Percentiles rank a stretch among this genome's conserved stretches.
Evolutionary conservation across 2,113 vertebrate species (phyloP).

Genomic region (Tachycineta bicolor): DNA sequence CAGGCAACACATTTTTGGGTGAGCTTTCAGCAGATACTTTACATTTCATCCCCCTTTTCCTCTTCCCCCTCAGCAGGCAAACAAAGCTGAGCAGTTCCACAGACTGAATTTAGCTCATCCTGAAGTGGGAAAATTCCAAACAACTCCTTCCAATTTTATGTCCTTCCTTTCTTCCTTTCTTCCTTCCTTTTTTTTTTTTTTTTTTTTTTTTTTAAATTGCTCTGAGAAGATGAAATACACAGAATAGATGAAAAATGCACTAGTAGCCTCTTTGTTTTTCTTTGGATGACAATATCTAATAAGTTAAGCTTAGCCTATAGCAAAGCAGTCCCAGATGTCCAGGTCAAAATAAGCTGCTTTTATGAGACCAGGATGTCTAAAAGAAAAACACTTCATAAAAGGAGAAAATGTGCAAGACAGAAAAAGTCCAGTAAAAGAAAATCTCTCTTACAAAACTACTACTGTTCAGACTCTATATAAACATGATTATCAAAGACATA

Average conservation of each 20-base stretch:
- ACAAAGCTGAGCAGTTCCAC: background rate
- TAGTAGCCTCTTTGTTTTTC: slow-evolving; percentile 17
- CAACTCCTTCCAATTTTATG: background rate
- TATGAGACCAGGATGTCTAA: slow-evolving; percentile 42
- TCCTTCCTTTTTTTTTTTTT: background rate
- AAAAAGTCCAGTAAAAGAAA: slow-evolving; percentile 30
- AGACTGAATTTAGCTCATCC: background rate
- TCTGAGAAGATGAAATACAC: background rate
- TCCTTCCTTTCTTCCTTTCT: background rate
- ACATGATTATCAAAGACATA: slow-evolving; percentile 23
- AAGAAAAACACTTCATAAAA: slow-evolving; percentile 54
- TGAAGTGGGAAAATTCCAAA: background rate
- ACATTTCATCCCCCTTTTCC: rapidly evolving
- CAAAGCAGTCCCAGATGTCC: slow-evolving; percentile 10
- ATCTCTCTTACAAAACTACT: slow-evolving; percentile 4
- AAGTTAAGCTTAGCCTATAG: slow-evolving; percentile 35
- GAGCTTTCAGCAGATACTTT: background rate
- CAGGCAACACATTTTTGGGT: background rate
- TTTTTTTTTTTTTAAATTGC: background rate
- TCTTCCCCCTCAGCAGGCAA: background rate
- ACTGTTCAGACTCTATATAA: slow-evolving; percentile 29
- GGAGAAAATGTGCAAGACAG: slow-evolving; percentile 47
- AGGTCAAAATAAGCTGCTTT: slow-evolving; percentile 48
- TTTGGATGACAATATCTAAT: slow-evolving; percentile 29
- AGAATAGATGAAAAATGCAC: background rate